Evolutionary conservation across 2,888 invertebrate genomes (phyloP).

Genomic region (Ichneumoninae sp.): DNA sequence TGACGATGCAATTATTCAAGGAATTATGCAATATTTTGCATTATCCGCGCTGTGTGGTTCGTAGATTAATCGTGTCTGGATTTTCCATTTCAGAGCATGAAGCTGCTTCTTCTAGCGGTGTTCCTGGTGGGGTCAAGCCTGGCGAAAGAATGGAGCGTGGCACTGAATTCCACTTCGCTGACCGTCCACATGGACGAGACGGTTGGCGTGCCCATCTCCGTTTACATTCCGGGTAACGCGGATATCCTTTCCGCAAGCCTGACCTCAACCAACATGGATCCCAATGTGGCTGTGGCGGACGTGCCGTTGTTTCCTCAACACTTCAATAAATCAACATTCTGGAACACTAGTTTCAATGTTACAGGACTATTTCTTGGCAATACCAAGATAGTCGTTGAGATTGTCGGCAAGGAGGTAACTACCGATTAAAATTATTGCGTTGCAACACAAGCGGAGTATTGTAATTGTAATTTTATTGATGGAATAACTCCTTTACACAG

Average conservation of each 20-base stretch:
- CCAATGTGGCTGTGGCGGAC: conserved; percentile 70
- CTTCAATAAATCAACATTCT: conserved; percentile 51
- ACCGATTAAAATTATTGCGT: background rate
- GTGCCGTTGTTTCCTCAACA: conserved; percentile 52
- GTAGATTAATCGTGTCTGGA: background rate
- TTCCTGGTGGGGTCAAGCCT: conserved; percentile 68
- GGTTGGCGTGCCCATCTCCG: conserved; percentile 83
- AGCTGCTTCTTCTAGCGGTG: conserved; percentile 29
- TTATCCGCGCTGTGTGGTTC: background rate
- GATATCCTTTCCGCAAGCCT: conserved; percentile 60
- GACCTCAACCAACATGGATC: conserved; percentile 67
- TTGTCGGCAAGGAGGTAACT: conserved; percentile 70
- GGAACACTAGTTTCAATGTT: conserved; percentile 83
- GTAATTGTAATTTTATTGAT: background rate
- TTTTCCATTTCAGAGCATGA: conserved; percentile 44
- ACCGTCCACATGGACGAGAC: conserved; percentile 85
- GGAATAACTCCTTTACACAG: too few species aligned
- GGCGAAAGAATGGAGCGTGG: conserved; percentile 74
- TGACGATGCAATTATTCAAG: conserved; percentile 6
- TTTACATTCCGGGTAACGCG: conserved; percentile 77
- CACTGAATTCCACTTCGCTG: conserved; percentile 76
- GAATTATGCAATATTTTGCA: background rate
- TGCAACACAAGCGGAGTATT: too few species aligned
- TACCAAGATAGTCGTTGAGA: conserved; percentile 72
- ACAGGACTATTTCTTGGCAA: conserved; percentile 86